Conservation (phyloP, 2,888 invertebrate genomes). For the Pristionchus maxplancki region DNA sequence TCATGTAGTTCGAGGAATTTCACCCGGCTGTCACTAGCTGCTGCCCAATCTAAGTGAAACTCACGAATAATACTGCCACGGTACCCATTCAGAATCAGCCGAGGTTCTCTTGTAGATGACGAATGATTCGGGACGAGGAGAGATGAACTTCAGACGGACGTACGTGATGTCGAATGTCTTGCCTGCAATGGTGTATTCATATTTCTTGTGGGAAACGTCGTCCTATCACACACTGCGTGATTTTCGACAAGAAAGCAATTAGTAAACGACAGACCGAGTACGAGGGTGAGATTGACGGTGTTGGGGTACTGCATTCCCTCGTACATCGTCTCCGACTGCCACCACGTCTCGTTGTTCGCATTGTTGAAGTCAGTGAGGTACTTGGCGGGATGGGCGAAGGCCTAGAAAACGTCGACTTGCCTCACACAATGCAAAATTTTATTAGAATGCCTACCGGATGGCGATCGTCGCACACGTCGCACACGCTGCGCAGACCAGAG, state of each 20-base stretch:
- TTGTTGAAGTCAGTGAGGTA: slow-evolving; percentile 92
- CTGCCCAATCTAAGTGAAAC: not conserved
- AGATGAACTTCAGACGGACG: slow-evolving; percentile 92
- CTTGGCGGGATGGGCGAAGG: slow-evolving; percentile 69
- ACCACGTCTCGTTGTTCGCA: slow-evolving; percentile 92
- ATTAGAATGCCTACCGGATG: slow-evolving; percentile 58
- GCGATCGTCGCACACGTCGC: slow-evolving; percentile 74
- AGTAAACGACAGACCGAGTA: slow-evolving; percentile 83
- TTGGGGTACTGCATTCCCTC: slow-evolving; percentile 93
- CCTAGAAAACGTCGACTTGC: slow-evolving; percentile 49
- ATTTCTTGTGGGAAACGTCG: slow-evolving; percentile 18
- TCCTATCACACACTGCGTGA: not conserved
- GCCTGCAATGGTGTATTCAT: slow-evolving; percentile 84
- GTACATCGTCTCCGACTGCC: slow-evolving; percentile 98
- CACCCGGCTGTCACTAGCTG: not conserved
- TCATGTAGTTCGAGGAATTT: not conserved
- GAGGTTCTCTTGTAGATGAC: slow-evolving; percentile 89
- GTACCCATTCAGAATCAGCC: slow-evolving; percentile 83
- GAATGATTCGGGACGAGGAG: slow-evolving; percentile 97
- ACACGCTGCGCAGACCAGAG: slow-evolving; percentile 78
- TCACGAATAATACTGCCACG: slow-evolving; percentile 82
- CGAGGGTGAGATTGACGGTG: slow-evolving; percentile 92
- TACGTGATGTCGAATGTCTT: slow-evolving; percentile 98
- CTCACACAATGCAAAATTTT: slow-evolving; percentile 14
- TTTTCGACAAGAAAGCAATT: not conserved